Base-by-base conservation (phyloP, 2,113 vertebrate genomes). In the Odontophorus gujanensis region DNA sequence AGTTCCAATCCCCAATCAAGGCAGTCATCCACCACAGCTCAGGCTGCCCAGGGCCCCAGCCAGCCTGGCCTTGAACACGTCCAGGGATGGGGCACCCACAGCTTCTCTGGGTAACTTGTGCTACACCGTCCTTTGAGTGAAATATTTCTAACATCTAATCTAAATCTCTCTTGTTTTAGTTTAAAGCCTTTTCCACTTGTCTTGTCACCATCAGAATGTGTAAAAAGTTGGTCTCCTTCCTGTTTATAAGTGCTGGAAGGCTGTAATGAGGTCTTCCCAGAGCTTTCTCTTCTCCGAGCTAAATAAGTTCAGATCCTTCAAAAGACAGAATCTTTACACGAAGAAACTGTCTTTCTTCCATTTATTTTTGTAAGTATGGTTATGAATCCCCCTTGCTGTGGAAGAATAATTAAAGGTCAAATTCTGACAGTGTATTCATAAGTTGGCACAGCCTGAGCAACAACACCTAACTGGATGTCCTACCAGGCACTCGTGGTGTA, bases 371-470 rank as follows among this genome's bases (percentile, higher is more conserved):
- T 66, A 48, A 24, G 61, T 45, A 65, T 30, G 22, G 50, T 50
- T 73, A 36, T 66, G 59, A 84, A 71, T 72, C 43, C 30, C 36
- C 53, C 69, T 25, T 83, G 48, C 62, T 77, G 59, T n/a, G 75
- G 36, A 87, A 81, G 65, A 90, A 62, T 95, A 95, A 93, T 93
- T 91, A 92, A 94, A 92, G 81, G 78, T 81, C 67, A 82, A 25
- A 69, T 89, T 87, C 67, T 86, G 72, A 34, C 24, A 43, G 20
- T 58, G 68, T 67, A 30, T 73, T 74, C 50, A 32, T 50, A 79
- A 91, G 28, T 65, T 12, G 58, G 69, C n/a, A 0, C 90, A 87
- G 87, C 59, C 82, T 85, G 87, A 45, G 50, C 67, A 80, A 48
- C 72, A 73, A 24, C 89, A 90, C 89, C 62, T 75, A 45, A 65